Percentiles rank a stretch among this genome's conserved stretches.
Conservation (phyloP, 2,797 vertebrate genomes). For the Toxotes lorentzi region DNA sequence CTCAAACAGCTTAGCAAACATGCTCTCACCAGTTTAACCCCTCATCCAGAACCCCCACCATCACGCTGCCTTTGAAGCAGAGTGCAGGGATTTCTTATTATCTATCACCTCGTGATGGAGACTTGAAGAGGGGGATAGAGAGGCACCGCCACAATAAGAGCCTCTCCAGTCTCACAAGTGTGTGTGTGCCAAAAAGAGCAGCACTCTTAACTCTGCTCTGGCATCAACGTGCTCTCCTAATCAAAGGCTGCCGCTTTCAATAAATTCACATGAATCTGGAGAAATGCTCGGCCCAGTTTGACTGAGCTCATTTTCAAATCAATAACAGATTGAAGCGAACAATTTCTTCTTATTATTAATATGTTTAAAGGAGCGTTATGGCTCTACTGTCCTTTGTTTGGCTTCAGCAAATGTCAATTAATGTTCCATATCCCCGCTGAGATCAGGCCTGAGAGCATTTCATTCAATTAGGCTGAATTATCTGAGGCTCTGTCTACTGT, state of each 20-base stretch:
- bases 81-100: slow-evolving; percentile 63
- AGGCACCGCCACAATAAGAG: slow-evolving; percentile 62
- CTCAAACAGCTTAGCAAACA: slow-evolving; percentile 95
- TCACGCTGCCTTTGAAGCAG: slow-evolving; percentile 50
- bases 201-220: slow-evolving; percentile 38
- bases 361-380: slow-evolving; percentile 77
- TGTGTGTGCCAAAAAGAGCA: slow-evolving; percentile 12
- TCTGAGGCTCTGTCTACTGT: slow-evolving; percentile 73
- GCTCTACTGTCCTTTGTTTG: slow-evolving; percentile 83
- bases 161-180: slow-evolving; percentile 45
- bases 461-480: slow-evolving; percentile 84
- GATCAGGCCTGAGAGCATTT: slow-evolving; percentile 82
- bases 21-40: slow-evolving; percentile 89
- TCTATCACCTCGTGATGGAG: slow-evolving; percentile 51
- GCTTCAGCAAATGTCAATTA: slow-evolving; percentile 86
- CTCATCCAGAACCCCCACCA: slow-evolving; percentile 75
- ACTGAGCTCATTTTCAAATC: slow-evolving; percentile 75
- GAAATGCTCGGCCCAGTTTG: slow-evolving; percentile 35
- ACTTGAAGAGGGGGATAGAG: slow-evolving; percentile 24
- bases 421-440: slow-evolving; percentile 79
- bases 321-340: slow-evolving; percentile 73
- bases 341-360: slow-evolving; percentile 80
- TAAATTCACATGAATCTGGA: slow-evolving; percentile 59
- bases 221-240: slow-evolving; percentile 48
- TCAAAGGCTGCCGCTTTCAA: slow-evolving; percentile 56